These are phyloP conservation scores for Babyrousa celebensis DNA, from an alignment of 2,797 vertebrate genomes.

Conservation along the genomic window DNA sequence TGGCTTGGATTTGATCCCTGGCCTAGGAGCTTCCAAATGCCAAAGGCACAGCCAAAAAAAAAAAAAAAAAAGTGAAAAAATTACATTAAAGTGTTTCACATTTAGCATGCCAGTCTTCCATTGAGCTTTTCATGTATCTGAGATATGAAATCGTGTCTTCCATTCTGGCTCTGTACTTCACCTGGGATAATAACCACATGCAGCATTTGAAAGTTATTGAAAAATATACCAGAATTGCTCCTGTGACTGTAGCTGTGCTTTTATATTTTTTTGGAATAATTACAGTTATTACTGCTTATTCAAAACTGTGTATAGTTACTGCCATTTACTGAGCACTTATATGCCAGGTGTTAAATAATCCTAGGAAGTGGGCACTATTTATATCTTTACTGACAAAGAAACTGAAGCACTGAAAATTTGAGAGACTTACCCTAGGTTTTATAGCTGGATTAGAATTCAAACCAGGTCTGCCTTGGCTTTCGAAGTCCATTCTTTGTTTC, in stretches of 20 bases:
- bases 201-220: not conserved
- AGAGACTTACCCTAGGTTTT: not conserved
- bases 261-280: constrained; percentile 16
- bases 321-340: not conserved
- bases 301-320: not conserved
- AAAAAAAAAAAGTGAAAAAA: too few species aligned
- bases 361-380: not conserved
- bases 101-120: not conserved
- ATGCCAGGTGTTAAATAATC: not conserved
- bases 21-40: too few species aligned
- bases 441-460: not conserved
- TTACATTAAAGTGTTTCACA: not conserved
- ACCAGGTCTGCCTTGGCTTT: constrained; percentile 9
- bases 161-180: not conserved
- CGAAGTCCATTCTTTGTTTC: not conserved
- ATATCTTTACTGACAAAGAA: constrained; percentile 12
- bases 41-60: too few species aligned
- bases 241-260: not conserved
- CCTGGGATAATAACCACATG: not conserved
- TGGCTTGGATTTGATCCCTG: too few species aligned
- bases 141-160: not conserved
- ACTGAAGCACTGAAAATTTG: not conserved
- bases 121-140: not conserved
- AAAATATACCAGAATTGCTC: not conserved
- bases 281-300: not conserved